phyloP scores from a whole-genome alignment of 2,113 vertebrate species.

The Misgurnus mizolepis region DNA sequence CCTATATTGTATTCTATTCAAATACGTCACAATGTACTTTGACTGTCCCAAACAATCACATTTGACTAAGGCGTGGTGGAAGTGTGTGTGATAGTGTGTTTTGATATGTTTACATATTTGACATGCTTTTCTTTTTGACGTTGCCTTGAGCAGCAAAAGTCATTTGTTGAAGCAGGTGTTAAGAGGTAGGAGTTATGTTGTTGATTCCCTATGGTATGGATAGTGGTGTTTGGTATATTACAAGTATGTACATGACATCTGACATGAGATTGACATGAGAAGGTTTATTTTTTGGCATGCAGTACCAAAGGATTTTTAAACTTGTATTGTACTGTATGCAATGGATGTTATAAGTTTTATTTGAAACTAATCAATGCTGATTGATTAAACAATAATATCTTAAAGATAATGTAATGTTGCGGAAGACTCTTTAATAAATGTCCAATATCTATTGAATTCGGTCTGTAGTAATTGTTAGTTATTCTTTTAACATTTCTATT shows the following conservation, averaged over 20 bases:
- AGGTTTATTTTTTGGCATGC: not conserved
- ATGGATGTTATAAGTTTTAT: not conserved
- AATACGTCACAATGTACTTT: conserved; percentile 49
- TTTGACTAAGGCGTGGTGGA: conserved; percentile 25
- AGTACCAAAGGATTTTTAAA: no score
- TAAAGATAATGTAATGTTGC: not conserved
- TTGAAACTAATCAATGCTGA: not conserved
- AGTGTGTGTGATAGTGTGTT: conserved; percentile 35
- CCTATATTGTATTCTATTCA: not conserved
- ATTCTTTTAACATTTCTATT: no score
- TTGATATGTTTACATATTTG: conserved; percentile 17
- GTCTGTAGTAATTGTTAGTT: not conserved
- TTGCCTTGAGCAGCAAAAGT: conserved; percentile 22
- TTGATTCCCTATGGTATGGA: conserved; percentile 14
- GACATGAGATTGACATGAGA: not conserved
- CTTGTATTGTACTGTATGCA: no score
- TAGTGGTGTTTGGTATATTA: conserved; percentile 10
- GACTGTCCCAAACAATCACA: conserved; percentile 46
- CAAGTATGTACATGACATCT: conserved; percentile 13
- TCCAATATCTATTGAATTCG: not conserved
- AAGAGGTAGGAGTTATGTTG: conserved; percentile 40
- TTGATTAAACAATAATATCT: not conserved
- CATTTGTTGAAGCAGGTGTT: conserved; percentile 19
- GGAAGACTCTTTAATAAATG: not conserved
- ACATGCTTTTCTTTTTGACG: not conserved